Base-by-base conservation (phyloP, 2,888 invertebrate genomes). In the Leucophora obtusa region DNA sequence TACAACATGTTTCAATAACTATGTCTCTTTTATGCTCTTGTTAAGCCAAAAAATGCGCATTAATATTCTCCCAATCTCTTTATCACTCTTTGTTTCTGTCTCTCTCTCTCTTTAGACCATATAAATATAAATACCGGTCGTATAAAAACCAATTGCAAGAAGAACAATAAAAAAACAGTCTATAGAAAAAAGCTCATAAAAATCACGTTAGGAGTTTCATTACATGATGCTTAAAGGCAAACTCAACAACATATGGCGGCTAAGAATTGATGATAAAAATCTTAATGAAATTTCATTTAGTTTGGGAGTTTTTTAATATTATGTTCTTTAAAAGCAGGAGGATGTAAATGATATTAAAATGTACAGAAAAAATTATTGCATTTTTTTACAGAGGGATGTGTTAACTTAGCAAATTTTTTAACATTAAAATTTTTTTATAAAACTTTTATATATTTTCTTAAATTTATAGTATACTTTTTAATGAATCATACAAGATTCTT, bases 131-230 rank as follows among this genome's bases (percentile, higher is more conserved):
- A 56, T 56, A 28, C 28, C 56, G 28, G 35, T 18, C 10, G 35
- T n/a, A 7, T 18, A 2, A 53, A 35, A 53, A n/a, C 28, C 28
- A 65, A 53, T 35, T 53, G 63, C 51, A 63, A 33, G 35, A 53
- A 53, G 35, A 35, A 21, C 1, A 28, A 28, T 6, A 28, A 28
- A 28, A 6, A 28, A 3, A 28, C 28, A 65, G 35, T 35, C 8
- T 21, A 47, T 60, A 47, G 14, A 60, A 60, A 43, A 28, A 28
- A 28, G 35, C 9, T 17, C 28, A 62, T 71, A 62, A 71, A 71
- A 54, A 62, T 71, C 71, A 54, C 53, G 53, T 71, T 70, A 59
- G 18, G 15, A 59, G 43, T 54, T 53, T 71, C 15, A 60, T 70
- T 70, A 70, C n/a, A 59, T 24, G 53, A 59, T 60, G 50, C 58